Evolutionary conservation across 1,140 invertebrate genomes (phyloP), one percentile per base, ranked within the genome.

Genomic region (Tetragnatha versicolor): DNA sequence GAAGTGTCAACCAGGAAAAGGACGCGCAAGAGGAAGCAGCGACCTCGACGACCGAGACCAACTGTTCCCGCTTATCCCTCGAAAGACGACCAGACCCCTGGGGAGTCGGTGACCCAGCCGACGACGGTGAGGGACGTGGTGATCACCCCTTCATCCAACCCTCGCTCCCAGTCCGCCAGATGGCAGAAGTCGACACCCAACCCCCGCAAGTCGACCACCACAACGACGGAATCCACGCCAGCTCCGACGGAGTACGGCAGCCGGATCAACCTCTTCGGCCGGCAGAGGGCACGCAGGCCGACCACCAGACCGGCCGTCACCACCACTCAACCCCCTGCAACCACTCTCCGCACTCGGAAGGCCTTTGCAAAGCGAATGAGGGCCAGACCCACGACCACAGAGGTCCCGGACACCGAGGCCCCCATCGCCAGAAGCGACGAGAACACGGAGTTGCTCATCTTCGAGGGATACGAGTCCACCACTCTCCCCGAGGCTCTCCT

Each of bases 231-330:
- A 47, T 17, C 37, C 12, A 29, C 76, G 7, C 27, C 5, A 12
- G 45, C 35, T 69, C 25, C 49, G 10, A 65, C 68, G 69, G 65
- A 79, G 60, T 79, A 27, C 31, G 76, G 76, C 3, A 79, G 76
- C 20, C 29, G 76, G 27, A 69, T 79, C 33, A 79, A 79, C 47
- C 65, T 79, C 7, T 79, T 79, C 37, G 63, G 63, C 6, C 55
- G 42, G 22, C 37, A 29, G 4, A 45, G 76, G 2, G 20, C 31
- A 7, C 42, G 76, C 3, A 68, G 47, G 35, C 49, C 76, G 17
- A 14, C 76, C 12, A n/a, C 25, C 2, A n/a, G 49, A 29, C 39
- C 58, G 14, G 17, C 29, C 3, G 22, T n/a, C 20, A 7, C 35
- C 17, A 42, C 76, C 4, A 45, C 76, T 1, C 55, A 49, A 2